Conservation (phyloP, 2,888 invertebrate genomes). For the Iselma pallidipennis region DNA sequence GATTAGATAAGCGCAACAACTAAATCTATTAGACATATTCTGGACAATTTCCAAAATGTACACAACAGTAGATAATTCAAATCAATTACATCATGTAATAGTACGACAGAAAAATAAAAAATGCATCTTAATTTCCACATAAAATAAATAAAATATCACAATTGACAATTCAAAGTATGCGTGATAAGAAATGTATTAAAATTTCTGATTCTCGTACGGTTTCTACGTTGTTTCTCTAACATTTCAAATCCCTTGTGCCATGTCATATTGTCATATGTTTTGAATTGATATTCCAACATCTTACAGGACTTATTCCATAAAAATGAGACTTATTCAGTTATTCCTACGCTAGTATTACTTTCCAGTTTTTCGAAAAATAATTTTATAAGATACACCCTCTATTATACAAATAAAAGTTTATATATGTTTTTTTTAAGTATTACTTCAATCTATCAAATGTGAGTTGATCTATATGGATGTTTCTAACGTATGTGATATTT, state of each 20-base stretch:
- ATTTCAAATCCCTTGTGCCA: not conserved
- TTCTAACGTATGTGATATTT: no score
- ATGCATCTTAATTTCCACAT: not conserved
- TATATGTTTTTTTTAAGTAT: no score
- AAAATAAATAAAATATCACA: not conserved
- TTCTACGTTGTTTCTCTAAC: not conserved
- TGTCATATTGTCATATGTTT: not conserved
- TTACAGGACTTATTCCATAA: no score
- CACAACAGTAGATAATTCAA: not conserved
- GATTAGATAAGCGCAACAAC: constrained; percentile 3
- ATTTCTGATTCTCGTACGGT: not conserved
- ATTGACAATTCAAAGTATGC: not conserved
- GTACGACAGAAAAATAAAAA: not conserved
- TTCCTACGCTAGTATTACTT: no score
- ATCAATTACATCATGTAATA: not conserved
- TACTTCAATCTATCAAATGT: no score
- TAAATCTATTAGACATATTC: not conserved
- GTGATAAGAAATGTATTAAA: not conserved
- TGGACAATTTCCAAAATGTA: constrained; percentile 1
- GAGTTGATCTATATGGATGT: no score
- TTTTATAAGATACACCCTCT: no score
- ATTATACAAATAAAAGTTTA: no score
- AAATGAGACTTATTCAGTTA: no score
- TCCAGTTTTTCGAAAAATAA: no score
- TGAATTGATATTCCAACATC: not conserved